These are phyloP conservation scores for Crotalus horridus DNA, from an alignment of 2,113 vertebrate genomes.

Conservation along the genomic window DNA sequence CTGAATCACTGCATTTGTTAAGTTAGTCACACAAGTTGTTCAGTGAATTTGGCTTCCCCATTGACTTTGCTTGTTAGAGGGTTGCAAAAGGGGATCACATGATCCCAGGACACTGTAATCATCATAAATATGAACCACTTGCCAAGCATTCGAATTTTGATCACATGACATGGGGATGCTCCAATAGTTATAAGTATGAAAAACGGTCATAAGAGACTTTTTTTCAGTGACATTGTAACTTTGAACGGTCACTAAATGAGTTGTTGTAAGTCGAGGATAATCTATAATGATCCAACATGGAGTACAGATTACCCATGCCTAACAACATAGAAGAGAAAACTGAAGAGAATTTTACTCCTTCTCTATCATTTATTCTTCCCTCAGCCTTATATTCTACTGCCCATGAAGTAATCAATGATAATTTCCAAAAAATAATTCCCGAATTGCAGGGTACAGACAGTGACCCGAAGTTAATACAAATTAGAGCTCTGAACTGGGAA, in stretches of 20 bases:
- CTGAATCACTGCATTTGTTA: too few relatives aligned
- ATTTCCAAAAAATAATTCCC: neutral
- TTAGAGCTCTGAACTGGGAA: neutral
- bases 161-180: too few relatives aligned
- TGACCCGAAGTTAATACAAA: neutral
- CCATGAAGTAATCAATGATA: neutral
- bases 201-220: too few relatives aligned
- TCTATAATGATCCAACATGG: neutral
- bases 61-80: too few relatives aligned
- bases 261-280: neutral
- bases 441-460: neutral
- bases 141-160: too few relatives aligned
- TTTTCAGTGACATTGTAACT: neutral
- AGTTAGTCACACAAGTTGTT: too few relatives aligned
- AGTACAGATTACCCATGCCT: neutral
- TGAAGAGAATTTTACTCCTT: neutral
- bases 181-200: too few relatives aligned
- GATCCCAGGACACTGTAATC: too few relatives aligned
- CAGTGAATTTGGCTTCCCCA: too few relatives aligned
- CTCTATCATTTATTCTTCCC: neutral
- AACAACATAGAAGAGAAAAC: neutral
- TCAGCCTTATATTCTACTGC: neutral
- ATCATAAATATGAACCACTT: too few relatives aligned
- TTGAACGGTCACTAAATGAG: neutral
- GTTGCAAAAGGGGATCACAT: too few relatives aligned